Base-by-base conservation (phyloP, 1,140 invertebrate genomes). In the Camponotus pennsylvanicus region DNA sequence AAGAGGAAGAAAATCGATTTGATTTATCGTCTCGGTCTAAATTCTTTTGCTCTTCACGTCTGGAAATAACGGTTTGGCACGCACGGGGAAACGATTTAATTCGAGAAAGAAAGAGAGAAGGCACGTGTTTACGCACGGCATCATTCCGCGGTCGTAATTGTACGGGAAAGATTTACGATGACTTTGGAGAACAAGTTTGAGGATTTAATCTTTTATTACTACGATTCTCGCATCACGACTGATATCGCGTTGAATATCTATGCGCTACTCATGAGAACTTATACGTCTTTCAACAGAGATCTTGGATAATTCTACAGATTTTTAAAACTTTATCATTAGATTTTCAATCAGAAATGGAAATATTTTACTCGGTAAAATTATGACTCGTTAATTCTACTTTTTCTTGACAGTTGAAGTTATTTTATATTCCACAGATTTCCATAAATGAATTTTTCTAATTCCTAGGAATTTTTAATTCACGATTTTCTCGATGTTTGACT, bases 101-200 rank as follows among this genome's bases (percentile, higher is more conserved):
- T 77, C 21, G 13, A 40, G 42, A 66, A 18, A 52, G 9, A 52
- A 18, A 66, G 18, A 7, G 45, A 80, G 40, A 69, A 37, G 11
- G 15, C 63, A 37, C 13, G 64, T 57, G 15, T 70, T 64, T 45
- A 49, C 21, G 13, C 42, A 64, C 77, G 32, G 77, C 61, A 69
- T 79, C 77, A 18, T 79, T 79, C 34, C 59, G 42, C 61, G 37
- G 15, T 70, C 15, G 34, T 70, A 57, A 70, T 80, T 80, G 32
- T 21, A 42, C 45, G 37, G 40, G 49, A 57, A 80, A 70, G 66
- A 80, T 80, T 71, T 80, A 80, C 49, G 37, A 69, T 13, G 64
- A 57, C 34, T 80, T 42, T 57, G 34, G 15, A 34, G 37, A 80
- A 80, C 52, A 57, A 80, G 49, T 71, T 42, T 18, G 37, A 63